Evolutionary conservation across 1,140 invertebrate genomes (phyloP).

Genomic region (Plectrocnemia conspersa): DNA sequence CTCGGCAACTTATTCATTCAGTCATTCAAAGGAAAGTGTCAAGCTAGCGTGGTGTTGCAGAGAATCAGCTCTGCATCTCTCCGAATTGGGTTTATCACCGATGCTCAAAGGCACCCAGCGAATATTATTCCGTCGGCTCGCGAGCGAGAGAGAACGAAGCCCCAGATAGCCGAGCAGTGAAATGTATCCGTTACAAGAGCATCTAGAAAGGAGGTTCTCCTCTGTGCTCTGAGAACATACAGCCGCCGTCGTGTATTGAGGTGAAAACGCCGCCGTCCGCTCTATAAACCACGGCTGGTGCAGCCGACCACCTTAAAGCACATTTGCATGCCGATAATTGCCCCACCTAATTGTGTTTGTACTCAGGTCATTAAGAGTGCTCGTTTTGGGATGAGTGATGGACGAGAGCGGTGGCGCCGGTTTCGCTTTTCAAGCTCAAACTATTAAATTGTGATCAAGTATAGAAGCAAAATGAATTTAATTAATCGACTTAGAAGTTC

Average conservation of each 20-base stretch:
- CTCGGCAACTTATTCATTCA: no score
- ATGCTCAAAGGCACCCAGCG: no score
- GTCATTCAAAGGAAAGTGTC: no score
- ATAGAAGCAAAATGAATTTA: no score
- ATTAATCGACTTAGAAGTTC: no score
- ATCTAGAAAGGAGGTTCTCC: slow-evolving; percentile 19
- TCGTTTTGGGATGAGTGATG: neutral
- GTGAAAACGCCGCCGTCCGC: slow-evolving; percentile 25
- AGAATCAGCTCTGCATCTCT: no score
- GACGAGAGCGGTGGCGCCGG: neutral
- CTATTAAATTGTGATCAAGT: no score
- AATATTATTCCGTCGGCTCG: no score
- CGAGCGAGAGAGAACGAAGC: no score
- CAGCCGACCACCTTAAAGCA: slow-evolving; percentile 18
- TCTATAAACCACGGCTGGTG: slow-evolving; percentile 31
- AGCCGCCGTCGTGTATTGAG: slow-evolving; percentile 2
- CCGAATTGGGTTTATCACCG: no score
- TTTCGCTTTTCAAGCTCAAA: slow-evolving; percentile 1
- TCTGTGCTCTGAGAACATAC: no score
- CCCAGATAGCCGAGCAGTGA: slow-evolving; percentile 22
- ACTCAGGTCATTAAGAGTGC: neutral
- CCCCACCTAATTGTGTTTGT: slow-evolving; percentile 16
- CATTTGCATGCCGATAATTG: slow-evolving; percentile 30
- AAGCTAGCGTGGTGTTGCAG: no score
- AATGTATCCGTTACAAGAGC: slow-evolving; percentile 23